Evolutionary conservation across 1,140 invertebrate species (phyloP), one percentile per base, ranked within the genome.

Genomic region (Orchesella cincta): DNA sequence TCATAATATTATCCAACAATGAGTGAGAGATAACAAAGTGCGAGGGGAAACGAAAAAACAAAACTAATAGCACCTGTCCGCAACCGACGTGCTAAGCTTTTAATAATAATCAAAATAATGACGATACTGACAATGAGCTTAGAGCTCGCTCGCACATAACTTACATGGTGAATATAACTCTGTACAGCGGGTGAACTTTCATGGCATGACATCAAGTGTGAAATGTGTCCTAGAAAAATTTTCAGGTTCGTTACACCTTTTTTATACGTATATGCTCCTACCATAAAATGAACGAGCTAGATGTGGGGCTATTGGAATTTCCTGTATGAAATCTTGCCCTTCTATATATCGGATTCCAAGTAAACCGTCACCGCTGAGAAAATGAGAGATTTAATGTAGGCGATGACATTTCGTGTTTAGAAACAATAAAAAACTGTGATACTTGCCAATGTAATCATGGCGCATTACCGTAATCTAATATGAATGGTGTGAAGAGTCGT

Each of bases 91-190:
- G 62, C 31, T 67, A 29, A 67, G 62, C 62, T 67, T 67, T 67
- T 67, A 67, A 67, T 67, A 67, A 67, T 67, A 67, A 67, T 67
- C 62, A 67, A 67, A 67, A 33, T 67, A 67, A 67, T 67, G 62
- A 67, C 29, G 62, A 67, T 67, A 67, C 62, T 67, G 62, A 67
- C 62, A 67, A 67, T 67, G 62, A 33, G 62, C 31, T 67, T 33
- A 67, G 62, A n/a, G 54, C 54, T 57, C 54, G 12, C 39, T 57
- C 12, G 14, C 54, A 18, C 23, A n/a, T 57, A 23, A 46, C 8
- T 46, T 57, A 18, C 54, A 57, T 18, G 54, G 8, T 57, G 54
- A n/a, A n/a, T n/a, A n/a, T n/a, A n/a, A n/a, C n/a, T n/a, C n/a
- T 23, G 54, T 23, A 57, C 54, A 57, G 39, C 8, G 39, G 29